A percentile compares a stretch with the other conserved stretches of the same genome.
Conservation (phyloP, 2,888 invertebrate genomes). For the Saturnia japonica region DNA sequence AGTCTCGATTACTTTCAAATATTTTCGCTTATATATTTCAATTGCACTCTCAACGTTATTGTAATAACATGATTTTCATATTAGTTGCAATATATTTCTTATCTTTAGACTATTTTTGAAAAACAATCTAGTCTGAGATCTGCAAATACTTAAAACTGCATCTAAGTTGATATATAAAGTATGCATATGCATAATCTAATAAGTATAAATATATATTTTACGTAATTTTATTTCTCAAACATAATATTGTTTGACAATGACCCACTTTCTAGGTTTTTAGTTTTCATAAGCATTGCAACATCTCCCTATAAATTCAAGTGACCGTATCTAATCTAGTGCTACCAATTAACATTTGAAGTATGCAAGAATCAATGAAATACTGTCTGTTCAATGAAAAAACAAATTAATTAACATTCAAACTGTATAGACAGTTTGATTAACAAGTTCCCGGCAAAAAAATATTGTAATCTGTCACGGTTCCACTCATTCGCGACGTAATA, state of each 20-base stretch:
- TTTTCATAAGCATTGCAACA: slow-evolving; percentile 41
- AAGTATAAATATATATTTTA: slow-evolving; percentile 6
- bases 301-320: slow-evolving; percentile 23
- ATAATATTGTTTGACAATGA: slow-evolving; percentile 50
- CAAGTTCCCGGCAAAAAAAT: slow-evolving; percentile 60
- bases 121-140: neutral
- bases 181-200: neutral
- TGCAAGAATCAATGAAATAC: slow-evolving; percentile 19
- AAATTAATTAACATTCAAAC: slow-evolving; percentile 49
- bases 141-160: neutral
- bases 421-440: slow-evolving; percentile 35
- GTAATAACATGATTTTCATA: neutral
- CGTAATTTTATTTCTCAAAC: slow-evolving; percentile 14
- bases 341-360: slow-evolving; percentile 20
- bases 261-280: slow-evolving; percentile 60
- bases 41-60: too few relatives aligned
- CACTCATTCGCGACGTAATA: slow-evolving; percentile 44
- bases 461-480: slow-evolving; percentile 50
- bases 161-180: neutral
- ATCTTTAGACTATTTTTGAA: neutral
- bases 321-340: slow-evolving; percentile 22
- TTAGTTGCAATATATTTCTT: neutral
- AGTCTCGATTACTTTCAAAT: neutral
- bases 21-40: too few relatives aligned
- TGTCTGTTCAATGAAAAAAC: slow-evolving; percentile 38